phyloP scores from a whole-genome alignment of 2,113 vertebrate genomes.

The Desmodus rotundus region DNA sequence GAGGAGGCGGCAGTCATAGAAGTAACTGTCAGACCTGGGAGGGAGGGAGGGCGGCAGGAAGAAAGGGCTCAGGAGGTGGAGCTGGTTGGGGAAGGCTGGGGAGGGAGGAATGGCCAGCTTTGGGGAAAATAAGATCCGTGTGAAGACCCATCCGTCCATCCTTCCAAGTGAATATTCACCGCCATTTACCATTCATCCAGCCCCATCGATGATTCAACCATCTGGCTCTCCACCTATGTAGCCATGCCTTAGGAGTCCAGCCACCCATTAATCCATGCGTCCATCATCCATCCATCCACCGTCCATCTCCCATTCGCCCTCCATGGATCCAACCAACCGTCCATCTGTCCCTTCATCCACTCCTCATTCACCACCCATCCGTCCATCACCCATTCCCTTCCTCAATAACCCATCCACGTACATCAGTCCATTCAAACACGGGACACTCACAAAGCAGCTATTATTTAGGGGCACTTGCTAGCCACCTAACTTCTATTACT shows the following conservation, averaged over 20 bases:
- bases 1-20: conserved; percentile 86
- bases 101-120: background rate
- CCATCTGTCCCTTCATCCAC: no score
- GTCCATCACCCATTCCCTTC: background rate
- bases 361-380: background rate
- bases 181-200: background rate
- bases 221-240: background rate
- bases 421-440: background rate
- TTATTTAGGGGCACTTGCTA: background rate
- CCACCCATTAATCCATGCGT: background rate
- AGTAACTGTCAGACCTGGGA: conserved; percentile 91
- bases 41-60: background rate
- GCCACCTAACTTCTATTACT: background rate
- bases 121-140: background rate
- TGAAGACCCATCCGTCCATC: background rate
- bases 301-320: no score
- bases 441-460: background rate
- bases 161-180: background rate
- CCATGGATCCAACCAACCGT: no score
- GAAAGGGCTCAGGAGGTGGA: background rate
- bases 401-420: background rate
- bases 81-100: background rate
- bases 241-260: background rate
- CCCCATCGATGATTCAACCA: background rate
- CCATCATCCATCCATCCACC: background rate